Evolutionary conservation across 2,797 vertebrate species (phyloP).

Genomic region (Hydrophis major): DNA sequence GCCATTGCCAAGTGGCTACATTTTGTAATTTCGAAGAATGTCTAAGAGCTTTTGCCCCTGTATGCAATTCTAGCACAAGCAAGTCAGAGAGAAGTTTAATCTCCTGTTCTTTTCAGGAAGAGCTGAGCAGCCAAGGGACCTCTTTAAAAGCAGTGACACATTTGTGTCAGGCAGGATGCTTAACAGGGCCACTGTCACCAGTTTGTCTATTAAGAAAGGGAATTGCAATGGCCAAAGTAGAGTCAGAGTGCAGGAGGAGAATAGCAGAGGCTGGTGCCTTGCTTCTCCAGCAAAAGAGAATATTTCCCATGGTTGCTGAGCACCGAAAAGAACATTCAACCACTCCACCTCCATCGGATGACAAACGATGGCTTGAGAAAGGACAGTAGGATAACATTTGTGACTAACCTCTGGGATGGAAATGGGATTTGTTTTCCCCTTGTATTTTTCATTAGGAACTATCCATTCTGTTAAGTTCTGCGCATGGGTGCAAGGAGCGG

Average conservation of each 20-base stretch:
- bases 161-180: conserved; percentile 1
- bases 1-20: not conserved
- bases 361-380: not conserved
- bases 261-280: not conserved
- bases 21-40: conserved; percentile 36
- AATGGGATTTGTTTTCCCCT: not conserved
- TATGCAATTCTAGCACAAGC: conserved; percentile 21
- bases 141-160: conserved; percentile 22
- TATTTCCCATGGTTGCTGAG: not conserved
- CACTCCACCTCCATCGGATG: not conserved
- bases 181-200: not conserved
- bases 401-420: not conserved
- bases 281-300: not conserved
- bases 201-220: conserved; percentile 24
- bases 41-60: conserved; percentile 35
- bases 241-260: conserved; percentile 7
- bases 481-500: no score
- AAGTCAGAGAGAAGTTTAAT: conserved; percentile 14
- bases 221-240: conserved; percentile 28
- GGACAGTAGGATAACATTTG: not conserved
- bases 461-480: not conserved
- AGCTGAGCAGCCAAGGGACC: not conserved
- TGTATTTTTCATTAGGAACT: not conserved
- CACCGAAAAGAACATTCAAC: not conserved
- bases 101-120: not conserved